phyloP scores from a whole-genome alignment of 2,113 vertebrate species.

The Protobothrops flavoviridis region DNA sequence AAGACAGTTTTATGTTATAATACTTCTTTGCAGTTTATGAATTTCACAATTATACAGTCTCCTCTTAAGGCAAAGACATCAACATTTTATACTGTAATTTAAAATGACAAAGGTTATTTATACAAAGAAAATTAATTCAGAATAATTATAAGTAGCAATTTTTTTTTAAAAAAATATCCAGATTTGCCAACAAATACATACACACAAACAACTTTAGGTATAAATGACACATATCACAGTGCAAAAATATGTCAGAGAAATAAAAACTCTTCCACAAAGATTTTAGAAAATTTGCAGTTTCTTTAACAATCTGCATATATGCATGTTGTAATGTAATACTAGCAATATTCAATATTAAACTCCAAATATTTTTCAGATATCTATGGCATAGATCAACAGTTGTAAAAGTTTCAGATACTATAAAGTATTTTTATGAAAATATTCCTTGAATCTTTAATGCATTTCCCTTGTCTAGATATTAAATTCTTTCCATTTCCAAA shows the following conservation, averaged over 20 bases:
- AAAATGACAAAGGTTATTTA: neutral
- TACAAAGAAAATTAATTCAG: neutral
- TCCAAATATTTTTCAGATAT: neutral
- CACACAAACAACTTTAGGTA: neutral
- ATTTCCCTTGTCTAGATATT: neutral
- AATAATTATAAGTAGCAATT: neutral
- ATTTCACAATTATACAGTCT: slow-evolving; percentile 2
- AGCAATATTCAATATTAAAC: neutral
- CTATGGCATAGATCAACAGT: neutral
- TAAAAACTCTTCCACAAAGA: neutral
- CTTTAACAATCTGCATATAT: neutral
- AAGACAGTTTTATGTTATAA: slow-evolving; percentile 34
- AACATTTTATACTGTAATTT: neutral
- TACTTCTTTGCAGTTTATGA: neutral
- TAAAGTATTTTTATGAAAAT: neutral
- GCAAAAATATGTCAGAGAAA: neutral
- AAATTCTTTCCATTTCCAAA: neutral
- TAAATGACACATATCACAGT: neutral
- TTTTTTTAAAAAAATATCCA: neutral
- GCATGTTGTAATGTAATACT: neutral
- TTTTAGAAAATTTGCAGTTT: neutral
- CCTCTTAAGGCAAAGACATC: neutral
- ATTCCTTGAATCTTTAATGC: neutral
- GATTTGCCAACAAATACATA: neutral
- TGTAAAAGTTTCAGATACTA: neutral